Base-by-base conservation (phyloP, 2,888 invertebrate species). In the Limnephilus rhombicus region DNA sequence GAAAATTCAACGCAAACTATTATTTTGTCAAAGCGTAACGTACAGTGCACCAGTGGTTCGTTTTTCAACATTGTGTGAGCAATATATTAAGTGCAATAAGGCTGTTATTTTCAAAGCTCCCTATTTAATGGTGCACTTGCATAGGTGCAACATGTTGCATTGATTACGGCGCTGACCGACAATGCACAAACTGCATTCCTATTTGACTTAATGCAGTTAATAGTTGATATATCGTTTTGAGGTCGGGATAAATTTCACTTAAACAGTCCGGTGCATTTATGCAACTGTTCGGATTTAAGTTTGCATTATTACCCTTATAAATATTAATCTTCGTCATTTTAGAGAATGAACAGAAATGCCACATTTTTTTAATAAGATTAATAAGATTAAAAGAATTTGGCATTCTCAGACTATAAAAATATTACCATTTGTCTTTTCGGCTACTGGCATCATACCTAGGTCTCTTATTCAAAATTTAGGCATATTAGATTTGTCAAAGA, bases 141-240 rank as follows among this genome's bases (percentile, higher is more conserved):
- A 90, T 80, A 12, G 82, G 24, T 86, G 92, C 90, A 93, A 93
- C 93, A 93, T 82, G 89, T 93, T 92, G 92, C 92, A 87, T 18
- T 83, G 91, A 93, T 93, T 89, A 49, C 83, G 85, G 80, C 89
- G 89, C 82, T 37, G 41, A 91, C 83, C 89, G 37, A 53, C 82
- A 86, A 15, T 91, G 90, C 90, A 90, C 85, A 83, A 91, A 90
- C 89, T 91, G 92, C 92, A 92, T 89, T 92, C 89, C 82, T 91
- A 92, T 82, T 49, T 29, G 34, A 85, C 80, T 81, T 15, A 89
- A 68, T n/a, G 92, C 90, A 87, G 85, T 92, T 90, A 90, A 90
- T 88, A 83, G 41, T 49, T 92, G 92, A 92, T 90, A 80, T 90
- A 92, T 92, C 31, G 92, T 83, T 92, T 88, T 92, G 92, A 81